A percentile compares a stretch with the other conserved stretches of the same genome.
Conservation (phyloP, 2,113 vertebrate species). For the Syrrhaptes paradoxus region DNA sequence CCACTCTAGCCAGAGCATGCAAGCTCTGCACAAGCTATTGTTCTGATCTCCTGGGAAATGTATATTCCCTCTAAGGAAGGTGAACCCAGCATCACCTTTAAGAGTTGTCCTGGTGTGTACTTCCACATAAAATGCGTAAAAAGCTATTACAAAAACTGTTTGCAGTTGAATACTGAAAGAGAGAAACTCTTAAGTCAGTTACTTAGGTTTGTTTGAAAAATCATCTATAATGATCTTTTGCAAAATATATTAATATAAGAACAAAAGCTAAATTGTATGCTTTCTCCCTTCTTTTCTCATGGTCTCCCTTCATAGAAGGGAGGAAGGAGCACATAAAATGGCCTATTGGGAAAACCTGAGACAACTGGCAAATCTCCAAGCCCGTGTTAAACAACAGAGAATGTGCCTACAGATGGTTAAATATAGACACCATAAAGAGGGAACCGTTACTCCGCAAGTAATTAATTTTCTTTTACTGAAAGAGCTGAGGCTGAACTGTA, state of each 20-base stretch:
- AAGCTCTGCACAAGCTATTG: background rate
- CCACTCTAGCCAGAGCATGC: background rate
- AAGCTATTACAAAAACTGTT: background rate
- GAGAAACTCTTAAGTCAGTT: background rate
- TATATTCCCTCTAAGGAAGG: background rate
- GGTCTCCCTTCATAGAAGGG: background rate
- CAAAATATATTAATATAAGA: background rate
- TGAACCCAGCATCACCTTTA: background rate
- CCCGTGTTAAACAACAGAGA: background rate
- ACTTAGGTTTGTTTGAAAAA: background rate
- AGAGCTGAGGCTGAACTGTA: background rate
- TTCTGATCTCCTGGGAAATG: background rate
- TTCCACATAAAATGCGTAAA: background rate
- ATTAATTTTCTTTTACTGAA: background rate
- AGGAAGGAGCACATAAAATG: background rate
- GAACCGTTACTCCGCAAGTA: background rate
- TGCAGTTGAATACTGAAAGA: background rate
- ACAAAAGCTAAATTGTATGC: background rate
- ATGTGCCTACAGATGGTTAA: background rate
- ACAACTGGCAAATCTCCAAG: background rate
- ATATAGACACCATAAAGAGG: background rate
- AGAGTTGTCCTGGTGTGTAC: background rate
- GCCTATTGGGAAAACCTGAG: background rate
- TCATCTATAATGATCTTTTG: background rate
- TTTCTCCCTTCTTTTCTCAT: background rate